Evolutionary conservation across 2,113 vertebrate genomes (phyloP), one percentile per base, ranked within the genome.

Genomic region (Pseudonaja textilis): DNA sequence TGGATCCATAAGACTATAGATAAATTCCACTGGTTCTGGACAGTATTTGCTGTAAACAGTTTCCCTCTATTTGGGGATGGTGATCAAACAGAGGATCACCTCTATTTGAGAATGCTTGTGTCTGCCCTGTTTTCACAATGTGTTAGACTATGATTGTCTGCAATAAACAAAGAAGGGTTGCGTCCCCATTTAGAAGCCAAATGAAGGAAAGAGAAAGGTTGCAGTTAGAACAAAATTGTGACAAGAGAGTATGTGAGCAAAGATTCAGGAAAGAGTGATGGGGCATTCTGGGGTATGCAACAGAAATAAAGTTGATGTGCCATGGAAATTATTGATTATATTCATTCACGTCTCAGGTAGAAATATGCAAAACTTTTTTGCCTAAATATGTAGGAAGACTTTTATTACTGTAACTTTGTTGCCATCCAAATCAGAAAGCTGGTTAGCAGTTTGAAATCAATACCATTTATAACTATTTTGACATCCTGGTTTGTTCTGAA

Each of bases 251-350:
- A 69, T 69, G 64, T 74, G 64, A 34, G 5, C n/a, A 74, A 74
- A n/a, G 0, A 85, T 14, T 11, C 16, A 74, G 88, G 93, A 85
- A 0, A 9, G 25, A 93, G 4, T 26, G 0, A 92, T 0, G 50
- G 52, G 69, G 34, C 69, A 39, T 39, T 39, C 69, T 90, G 87
- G 14, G 88, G 11, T 0, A 16, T 26, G 14, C 23, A 5, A 2
- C 1, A 50, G 61, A 88, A 89, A 85, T 54, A 42, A 61, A 16
- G 0, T 7, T 64, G 20, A 91, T 89, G 6, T 0, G 69, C 20
- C 85, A 89, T 50, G 85, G 93, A 6, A 1, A 81, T 57, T 20
- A 54, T 39, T 85, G 52, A 22, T 18, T 45, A 39, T 29, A 11
- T 45, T 29, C 42, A 10, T 87, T 47, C 25, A 57, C 11, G 9